A percentile compares a stretch with the other conserved stretches of the same genome.
phyloP scores from a whole-genome alignment of 2,113 vertebrate genomes.

The Datnioides undecimradiatus region DNA sequence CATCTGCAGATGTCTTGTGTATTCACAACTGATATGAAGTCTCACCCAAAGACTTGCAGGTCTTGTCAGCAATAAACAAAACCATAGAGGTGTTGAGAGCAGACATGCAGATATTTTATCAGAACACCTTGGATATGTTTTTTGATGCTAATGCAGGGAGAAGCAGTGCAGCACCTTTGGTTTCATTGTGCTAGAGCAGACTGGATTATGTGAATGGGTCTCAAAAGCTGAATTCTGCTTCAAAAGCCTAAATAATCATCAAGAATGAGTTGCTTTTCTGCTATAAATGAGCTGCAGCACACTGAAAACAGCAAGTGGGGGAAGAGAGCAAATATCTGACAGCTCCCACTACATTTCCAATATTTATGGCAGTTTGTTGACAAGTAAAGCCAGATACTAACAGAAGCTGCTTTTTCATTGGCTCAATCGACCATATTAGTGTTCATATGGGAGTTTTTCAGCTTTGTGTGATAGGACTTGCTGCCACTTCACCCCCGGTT shows the following conservation, averaged over 20 bases:
- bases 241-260: neutral
- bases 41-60: neutral
- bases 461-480: neutral
- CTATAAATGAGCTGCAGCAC: neutral
- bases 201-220: neutral
- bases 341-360: neutral
- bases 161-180: neutral
- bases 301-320: neutral
- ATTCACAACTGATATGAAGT: constrained; percentile 4
- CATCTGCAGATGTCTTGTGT: constrained; percentile 35
- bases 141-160: neutral
- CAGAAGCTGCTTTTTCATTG: neutral
- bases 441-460: neutral
- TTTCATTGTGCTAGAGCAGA: neutral
- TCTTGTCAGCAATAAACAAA: constrained; percentile 40
- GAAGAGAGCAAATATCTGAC: neutral
- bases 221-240: neutral
- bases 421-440: neutral
- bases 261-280: too few species aligned
- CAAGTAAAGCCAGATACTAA: neutral
- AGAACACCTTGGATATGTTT: neutral
- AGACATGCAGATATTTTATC: constrained; percentile 46
- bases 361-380: neutral
- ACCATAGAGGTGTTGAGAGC: constrained; percentile 14
- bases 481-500: neutral